These are phyloP conservation scores for Prunella strophiata DNA, from an alignment of 2,797 vertebrate genomes.

Conservation along the genomic window DNA sequence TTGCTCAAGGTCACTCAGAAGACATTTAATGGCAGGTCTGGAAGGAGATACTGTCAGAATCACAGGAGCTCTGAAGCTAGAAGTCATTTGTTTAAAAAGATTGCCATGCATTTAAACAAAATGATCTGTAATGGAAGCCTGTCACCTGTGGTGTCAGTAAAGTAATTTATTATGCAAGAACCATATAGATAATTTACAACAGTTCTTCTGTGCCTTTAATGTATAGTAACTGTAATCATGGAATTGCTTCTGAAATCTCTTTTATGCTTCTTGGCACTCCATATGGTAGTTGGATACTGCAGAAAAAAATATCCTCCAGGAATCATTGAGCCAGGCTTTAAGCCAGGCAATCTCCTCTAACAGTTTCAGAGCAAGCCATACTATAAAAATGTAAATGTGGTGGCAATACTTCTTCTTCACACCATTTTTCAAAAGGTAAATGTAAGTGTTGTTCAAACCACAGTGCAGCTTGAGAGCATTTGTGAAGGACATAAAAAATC, in stretches of 20 bases:
- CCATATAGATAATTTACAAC: slow-evolving; percentile 51
- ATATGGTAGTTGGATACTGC: slow-evolving; percentile 46
- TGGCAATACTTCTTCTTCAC: slow-evolving; percentile 52
- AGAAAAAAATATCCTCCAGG: slow-evolving; percentile 59
- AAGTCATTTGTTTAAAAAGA: slow-evolving; percentile 65
- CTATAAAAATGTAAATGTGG: slow-evolving; percentile 75
- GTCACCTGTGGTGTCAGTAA: slow-evolving; percentile 50
- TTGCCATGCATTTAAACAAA: slow-evolving; percentile 60
- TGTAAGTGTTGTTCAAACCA: slow-evolving; percentile 49
- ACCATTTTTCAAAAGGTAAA: slow-evolving; percentile 58
- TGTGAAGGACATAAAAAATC: slow-evolving; percentile 53
- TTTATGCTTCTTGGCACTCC: slow-evolving; percentile 57
- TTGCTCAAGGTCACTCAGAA: slow-evolving; percentile 24
- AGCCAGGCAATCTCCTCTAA: slow-evolving; percentile 73
- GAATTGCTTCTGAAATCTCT: slow-evolving; percentile 65
- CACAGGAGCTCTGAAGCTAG: slow-evolving; percentile 23
- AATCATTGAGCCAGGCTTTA: slow-evolving; percentile 63
- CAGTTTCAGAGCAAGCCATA: slow-evolving; percentile 64
- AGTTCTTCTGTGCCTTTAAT: slow-evolving; percentile 54
- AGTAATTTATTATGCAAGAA: slow-evolving; percentile 64
- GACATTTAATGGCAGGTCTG: not conserved
- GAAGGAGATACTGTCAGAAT: not conserved
- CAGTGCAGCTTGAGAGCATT: slow-evolving; percentile 42
- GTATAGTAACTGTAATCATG: slow-evolving; percentile 53
- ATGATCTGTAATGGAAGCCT: slow-evolving; percentile 43